These are phyloP conservation scores for Cercopithecus mona DNA, from an alignment of 2,113 vertebrate genomes.

Conservation along the genomic window DNA sequence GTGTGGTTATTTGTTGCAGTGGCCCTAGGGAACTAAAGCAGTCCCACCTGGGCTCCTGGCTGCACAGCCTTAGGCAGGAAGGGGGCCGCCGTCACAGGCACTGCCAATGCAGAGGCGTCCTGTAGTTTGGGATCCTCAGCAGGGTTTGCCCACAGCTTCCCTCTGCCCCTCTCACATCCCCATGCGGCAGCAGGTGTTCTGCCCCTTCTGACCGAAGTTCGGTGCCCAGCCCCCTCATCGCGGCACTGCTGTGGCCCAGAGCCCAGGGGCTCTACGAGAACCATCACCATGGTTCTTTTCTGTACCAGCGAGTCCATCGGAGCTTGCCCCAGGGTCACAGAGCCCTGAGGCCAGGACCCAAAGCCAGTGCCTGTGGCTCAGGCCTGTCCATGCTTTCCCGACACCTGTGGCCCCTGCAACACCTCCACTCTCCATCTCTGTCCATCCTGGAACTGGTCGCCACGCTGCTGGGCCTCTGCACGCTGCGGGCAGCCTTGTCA, in stretches of 20 bases:
- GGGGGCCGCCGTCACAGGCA: too few species aligned
- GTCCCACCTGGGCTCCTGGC: rapidly evolving
- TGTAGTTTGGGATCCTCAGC: not conserved
- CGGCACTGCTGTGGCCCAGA: rapidly evolving
- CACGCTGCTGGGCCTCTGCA: not conserved
- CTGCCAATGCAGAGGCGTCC: not conserved
- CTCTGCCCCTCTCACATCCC: not conserved
- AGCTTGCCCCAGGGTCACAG: not conserved
- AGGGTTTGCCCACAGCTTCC: not conserved
- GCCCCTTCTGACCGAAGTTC: rapidly evolving
- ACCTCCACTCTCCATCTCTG: not conserved
- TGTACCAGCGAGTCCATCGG: not conserved
- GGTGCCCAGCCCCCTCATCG: rapidly evolving
- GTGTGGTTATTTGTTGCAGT: not conserved
- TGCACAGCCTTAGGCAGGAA: not conserved
- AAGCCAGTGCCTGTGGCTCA: not conserved
- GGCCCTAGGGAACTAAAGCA: too few species aligned
- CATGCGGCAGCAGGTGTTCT: not conserved
- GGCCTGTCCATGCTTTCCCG: not conserved
- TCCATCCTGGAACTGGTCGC: not conserved
- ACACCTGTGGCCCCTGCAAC: not conserved
- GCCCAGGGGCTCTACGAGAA: not conserved
- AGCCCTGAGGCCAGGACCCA: not conserved
- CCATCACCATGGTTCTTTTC: not conserved
- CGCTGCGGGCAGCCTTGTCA: not conserved